A percentile compares a stretch with the other conserved stretches of the same genome.
phyloP scores from a whole-genome alignment of 2,797 vertebrate species.

The Molossus alvarezi region DNA sequence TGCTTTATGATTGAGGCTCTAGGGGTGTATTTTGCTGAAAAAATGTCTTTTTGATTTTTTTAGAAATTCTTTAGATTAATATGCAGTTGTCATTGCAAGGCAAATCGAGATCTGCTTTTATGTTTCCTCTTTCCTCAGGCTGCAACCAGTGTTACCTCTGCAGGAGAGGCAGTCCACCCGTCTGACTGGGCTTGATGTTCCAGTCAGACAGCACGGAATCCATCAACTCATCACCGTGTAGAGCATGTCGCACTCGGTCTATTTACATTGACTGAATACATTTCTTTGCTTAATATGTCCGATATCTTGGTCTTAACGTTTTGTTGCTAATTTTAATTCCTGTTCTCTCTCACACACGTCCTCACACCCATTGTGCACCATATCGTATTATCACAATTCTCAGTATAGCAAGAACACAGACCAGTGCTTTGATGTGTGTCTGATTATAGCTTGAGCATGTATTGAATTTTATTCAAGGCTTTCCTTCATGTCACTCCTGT shows the following conservation, averaged over 20 bases:
- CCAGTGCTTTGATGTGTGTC: constrained; percentile 67
- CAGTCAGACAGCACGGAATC: constrained; percentile 83
- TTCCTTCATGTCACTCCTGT: constrained; percentile 37
- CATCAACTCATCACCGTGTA: constrained; percentile 79
- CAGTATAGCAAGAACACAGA: constrained; percentile 52
- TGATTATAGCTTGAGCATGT: not conserved
- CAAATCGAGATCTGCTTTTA: constrained; percentile 97
- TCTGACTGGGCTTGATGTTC: constrained; percentile 82
- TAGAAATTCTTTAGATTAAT: constrained; percentile 99
- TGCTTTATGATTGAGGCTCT: constrained; percentile 94
- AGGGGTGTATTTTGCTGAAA: constrained; percentile 95
- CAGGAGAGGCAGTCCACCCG: constrained; percentile 85
- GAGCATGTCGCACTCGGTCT: constrained; percentile 70
- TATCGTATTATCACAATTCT: constrained; percentile 16
- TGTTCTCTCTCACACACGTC: not conserved
- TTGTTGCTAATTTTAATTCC: constrained; percentile 48
- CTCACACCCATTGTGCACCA: not conserved
- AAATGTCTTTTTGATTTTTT: constrained; percentile 98
- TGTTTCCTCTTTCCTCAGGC: constrained; percentile 96
- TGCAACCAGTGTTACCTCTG: constrained; percentile 89
- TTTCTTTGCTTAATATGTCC: constrained; percentile 66
- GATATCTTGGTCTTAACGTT: constrained; percentile 6
- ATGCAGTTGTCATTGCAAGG: constrained; percentile 99
- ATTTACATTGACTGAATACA: constrained; percentile 66
- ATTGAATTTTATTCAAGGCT: constrained; percentile 69